Evolutionary conservation across 2,113 vertebrate genomes (phyloP).

Genomic region (Anhinga anhinga): DNA sequence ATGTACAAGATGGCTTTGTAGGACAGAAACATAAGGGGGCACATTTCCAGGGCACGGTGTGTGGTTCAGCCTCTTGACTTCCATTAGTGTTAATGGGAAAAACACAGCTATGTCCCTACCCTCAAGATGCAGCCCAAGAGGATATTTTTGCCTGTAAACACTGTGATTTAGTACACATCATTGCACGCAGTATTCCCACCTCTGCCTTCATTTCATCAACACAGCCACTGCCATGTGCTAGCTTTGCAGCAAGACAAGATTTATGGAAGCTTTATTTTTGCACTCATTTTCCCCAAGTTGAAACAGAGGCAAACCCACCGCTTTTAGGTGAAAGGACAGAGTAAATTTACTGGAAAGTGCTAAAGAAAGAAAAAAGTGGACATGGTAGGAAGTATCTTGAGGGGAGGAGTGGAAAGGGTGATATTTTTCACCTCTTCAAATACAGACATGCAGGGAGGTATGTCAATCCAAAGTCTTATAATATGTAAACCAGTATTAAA

Average conservation of each 20-base stretch:
- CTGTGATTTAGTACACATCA: neutral
- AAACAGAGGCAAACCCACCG: neutral
- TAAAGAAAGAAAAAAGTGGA: neutral
- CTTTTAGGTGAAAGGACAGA: neutral
- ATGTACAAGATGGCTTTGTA: neutral
- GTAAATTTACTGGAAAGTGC: neutral
- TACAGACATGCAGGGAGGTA: neutral
- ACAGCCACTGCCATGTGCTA: neutral
- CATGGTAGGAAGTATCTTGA: neutral
- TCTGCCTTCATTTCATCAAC: neutral
- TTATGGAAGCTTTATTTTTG: neutral
- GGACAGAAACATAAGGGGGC: neutral
- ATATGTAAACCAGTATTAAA: neutral
- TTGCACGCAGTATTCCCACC: neutral
- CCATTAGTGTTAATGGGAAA: neutral
- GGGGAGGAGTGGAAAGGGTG: neutral
- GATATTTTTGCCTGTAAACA: neutral
- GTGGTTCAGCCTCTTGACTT: neutral
- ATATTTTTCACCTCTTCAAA: neutral
- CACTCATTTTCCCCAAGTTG: neutral
- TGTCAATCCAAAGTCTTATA: neutral
- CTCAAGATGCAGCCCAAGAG: neutral
- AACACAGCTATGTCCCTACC: neutral
- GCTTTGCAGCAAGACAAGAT: neutral
- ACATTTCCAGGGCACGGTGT: neutral